phyloP scores from a whole-genome alignment of 2,888 invertebrate species.

The Branchipolynoe longqiensis region DNA sequence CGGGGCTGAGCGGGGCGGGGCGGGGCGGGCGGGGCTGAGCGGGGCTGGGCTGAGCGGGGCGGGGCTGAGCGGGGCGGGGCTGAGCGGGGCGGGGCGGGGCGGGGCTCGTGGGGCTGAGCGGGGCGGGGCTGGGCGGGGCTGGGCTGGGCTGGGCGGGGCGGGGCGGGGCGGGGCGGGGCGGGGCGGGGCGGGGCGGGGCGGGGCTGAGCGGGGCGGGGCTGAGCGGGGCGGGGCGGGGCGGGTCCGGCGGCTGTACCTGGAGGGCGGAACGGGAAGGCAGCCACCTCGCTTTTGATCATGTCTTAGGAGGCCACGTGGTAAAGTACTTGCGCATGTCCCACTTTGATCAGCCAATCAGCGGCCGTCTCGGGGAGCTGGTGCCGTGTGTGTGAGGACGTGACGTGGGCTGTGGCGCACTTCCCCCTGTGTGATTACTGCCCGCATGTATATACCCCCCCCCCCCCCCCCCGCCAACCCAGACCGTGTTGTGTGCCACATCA shows the following conservation, averaged over 20 bases:
- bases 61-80: neutral
- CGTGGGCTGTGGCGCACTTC: no score
- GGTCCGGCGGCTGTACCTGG: neutral
- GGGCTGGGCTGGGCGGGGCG: constrained; percentile 12
- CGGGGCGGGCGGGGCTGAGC: no score
- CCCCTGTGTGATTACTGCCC: no score
- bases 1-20: no score
- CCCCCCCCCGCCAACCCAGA: no score
- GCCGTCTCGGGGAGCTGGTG: neutral
- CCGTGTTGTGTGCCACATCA: no score
- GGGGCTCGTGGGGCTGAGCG: neutral
- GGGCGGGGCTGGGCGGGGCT: neutral
- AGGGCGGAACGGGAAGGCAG: neutral
- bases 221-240: neutral
- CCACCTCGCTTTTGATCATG: constrained; percentile 29
- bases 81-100: neutral
- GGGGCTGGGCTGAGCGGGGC: no score
- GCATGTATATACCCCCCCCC: no score
- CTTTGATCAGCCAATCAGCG: constrained; percentile 35
- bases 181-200: neutral
- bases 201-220: neutral
- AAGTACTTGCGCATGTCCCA: constrained; percentile 12
- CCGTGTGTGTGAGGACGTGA: no score
- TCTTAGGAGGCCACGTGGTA: neutral
- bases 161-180: neutral